These are phyloP conservation scores for Psococerastis gibbosa DNA, from an alignment of 2,888 invertebrate species.

Conservation along the genomic window DNA sequence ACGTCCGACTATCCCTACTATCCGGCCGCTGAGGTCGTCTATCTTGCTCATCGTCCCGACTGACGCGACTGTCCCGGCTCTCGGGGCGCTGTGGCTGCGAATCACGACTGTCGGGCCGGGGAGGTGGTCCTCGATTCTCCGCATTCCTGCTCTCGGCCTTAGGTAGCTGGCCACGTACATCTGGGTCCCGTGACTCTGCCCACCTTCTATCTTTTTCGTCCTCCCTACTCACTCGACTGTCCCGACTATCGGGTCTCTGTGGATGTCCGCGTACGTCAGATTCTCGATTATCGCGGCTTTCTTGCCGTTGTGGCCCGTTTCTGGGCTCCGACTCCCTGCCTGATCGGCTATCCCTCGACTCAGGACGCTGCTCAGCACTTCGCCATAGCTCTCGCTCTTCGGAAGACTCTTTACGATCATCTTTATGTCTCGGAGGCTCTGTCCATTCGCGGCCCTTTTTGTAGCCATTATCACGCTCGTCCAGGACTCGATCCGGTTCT, in stretches of 20 bases:
- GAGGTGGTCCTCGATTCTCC: constrained; percentile 12
- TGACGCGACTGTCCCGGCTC: constrained; percentile 35
- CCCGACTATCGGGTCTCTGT: constrained; percentile 37
- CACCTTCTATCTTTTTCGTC: too few species aligned
- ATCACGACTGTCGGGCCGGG: neutral
- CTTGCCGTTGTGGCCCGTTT: constrained; percentile 9
- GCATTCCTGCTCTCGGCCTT: constrained; percentile 11
- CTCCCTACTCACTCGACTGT: constrained; percentile 34
- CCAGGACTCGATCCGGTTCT: constrained; percentile 2
- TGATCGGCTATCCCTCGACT: neutral
- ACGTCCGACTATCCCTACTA: constrained; percentile 35
- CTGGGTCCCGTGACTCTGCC: constrained; percentile 9
- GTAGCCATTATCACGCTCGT: constrained; percentile 5
- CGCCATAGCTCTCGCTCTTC: neutral
- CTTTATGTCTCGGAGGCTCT: neutral
- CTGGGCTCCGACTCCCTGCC: neutral
- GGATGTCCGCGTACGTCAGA: too few species aligned
- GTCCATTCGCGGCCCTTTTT: constrained; percentile 8
- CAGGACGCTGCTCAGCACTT: neutral
- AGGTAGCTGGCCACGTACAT: neutral
- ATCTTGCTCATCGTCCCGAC: constrained; percentile 28
- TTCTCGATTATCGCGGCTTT: too few species aligned
- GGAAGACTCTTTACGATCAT: neutral
- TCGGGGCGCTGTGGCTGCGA: constrained; percentile 34
- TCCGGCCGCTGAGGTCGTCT: constrained; percentile 37